Conservation (phyloP, 2,797 vertebrate species). For the Thalassophryne amazonica region DNA sequence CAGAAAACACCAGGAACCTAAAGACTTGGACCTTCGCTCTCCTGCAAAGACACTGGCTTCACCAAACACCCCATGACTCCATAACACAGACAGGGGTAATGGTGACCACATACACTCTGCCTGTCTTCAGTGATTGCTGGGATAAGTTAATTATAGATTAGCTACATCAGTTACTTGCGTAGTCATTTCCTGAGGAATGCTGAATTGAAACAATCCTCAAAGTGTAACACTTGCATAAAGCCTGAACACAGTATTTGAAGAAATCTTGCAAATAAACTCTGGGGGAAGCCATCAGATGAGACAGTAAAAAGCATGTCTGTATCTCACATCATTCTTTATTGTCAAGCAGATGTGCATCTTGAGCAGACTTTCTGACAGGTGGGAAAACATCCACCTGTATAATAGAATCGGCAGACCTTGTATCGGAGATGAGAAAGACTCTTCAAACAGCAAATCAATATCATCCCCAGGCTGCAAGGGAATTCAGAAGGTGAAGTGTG, state of each 20-base stretch:
- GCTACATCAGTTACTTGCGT: too few species aligned
- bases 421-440: conserved; percentile 64
- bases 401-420: conserved; percentile 46
- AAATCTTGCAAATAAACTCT: conserved; percentile 10
- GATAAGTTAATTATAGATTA: too few species aligned
- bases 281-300: conserved; percentile 3
- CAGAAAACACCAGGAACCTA: too few species aligned
- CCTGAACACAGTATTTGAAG: background rate
- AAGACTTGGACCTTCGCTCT: too few species aligned
- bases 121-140: too few species aligned
- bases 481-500: conserved; percentile 48
- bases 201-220: background rate
- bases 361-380: conserved; percentile 66
- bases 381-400: conserved; percentile 62
- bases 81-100: too few species aligned
- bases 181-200: conserved; percentile 1
- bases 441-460: conserved; percentile 74
- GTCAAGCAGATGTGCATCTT: conserved; percentile 41
- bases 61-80: too few species aligned
- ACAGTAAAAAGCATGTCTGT: conserved; percentile 25
- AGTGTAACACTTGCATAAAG: too few species aligned
- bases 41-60: too few species aligned
- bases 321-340: conserved; percentile 36
- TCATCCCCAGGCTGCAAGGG: conserved; percentile 55
- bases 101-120: too few species aligned